phyloP scores from a whole-genome alignment of 2,113 vertebrate species.

The Actinemys pallida region DNA sequence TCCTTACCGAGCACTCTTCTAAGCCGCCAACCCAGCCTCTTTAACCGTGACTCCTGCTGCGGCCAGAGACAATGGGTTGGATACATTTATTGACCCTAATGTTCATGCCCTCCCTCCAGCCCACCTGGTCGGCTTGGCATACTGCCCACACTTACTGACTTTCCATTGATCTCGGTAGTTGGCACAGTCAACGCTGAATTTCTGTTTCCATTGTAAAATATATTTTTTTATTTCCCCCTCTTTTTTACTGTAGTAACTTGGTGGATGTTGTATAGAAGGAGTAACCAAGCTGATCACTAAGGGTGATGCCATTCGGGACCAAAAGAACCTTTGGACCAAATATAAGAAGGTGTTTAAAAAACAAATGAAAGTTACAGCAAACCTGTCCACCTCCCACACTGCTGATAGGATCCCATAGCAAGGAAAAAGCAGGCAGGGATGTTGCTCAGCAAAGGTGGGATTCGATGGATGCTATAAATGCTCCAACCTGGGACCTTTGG shows the following conservation, averaged over 20 bases:
- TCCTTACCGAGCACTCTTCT: background rate
- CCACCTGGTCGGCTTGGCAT: constrained; percentile 3
- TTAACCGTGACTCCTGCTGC: background rate
- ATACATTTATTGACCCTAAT: background rate
- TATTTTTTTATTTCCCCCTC: background rate
- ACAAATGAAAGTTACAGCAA: background rate
- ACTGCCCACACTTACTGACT: constrained; percentile 14
- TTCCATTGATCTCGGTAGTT: constrained; percentile 44
- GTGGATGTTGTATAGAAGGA: constrained; percentile 62
- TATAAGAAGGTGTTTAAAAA: background rate
- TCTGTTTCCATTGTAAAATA: constrained; percentile 23
- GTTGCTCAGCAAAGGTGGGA: constrained; percentile 34
- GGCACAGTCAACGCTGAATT: constrained; percentile 31
- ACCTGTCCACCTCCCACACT: background rate
- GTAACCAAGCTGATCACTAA: constrained; percentile 36
- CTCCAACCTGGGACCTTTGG: constrained; percentile 31
- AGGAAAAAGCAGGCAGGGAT: background rate
- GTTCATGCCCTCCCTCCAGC: constrained; percentile 9
- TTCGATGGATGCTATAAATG: background rate
- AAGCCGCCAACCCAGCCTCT: background rate
- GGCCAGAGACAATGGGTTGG: constrained; percentile 45
- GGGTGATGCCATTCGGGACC: constrained; percentile 45
- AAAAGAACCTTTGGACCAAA: constrained; percentile 64
- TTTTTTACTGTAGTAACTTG: constrained; percentile 62
- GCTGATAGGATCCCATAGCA: constrained; percentile 37